Percentiles rank a stretch among this genome's conserved stretches.
Evolutionary conservation across 1,140 invertebrate species (phyloP).

Genomic region (Megathymus violae): DNA sequence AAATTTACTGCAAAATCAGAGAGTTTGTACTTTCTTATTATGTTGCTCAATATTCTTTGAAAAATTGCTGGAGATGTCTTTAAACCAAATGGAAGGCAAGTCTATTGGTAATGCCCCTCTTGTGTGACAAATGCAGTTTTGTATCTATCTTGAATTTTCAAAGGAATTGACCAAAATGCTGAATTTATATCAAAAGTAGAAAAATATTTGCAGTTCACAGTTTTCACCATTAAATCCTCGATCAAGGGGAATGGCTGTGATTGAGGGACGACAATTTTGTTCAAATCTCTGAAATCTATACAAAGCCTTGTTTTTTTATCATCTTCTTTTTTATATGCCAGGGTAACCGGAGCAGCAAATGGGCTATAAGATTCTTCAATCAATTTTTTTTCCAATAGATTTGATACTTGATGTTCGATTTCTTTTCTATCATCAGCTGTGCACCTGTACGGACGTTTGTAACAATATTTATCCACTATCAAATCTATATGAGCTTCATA

Average conservation of each 20-base stretch:
- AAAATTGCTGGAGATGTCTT: conserved; percentile 23
- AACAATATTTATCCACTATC: conserved; percentile 4
- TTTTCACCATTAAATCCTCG: conserved; percentile 23
- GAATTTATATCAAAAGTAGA: conserved; percentile 18
- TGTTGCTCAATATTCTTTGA: conserved; percentile 19
- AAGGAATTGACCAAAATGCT: conserved; percentile 26
- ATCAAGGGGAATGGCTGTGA: conserved; percentile 18
- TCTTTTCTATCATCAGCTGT: conserved; percentile 9
- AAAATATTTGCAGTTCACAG: conserved; percentile 13
- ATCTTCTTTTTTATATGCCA: conserved; percentile 17
- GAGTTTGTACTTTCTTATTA: conserved; percentile 20
- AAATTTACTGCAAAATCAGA: conserved; percentile 16
- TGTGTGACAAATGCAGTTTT: conserved; percentile 25
- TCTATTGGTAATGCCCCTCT: conserved; percentile 21
- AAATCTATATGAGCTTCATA: conserved; percentile 11
- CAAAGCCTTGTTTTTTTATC: conserved; percentile 9
- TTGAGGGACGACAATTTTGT: conserved; percentile 20
- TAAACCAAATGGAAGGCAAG: conserved; percentile 22
- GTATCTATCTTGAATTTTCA: conserved; percentile 7
- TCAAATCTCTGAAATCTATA: conserved; percentile 19
- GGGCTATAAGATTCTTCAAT: conserved; percentile 23
- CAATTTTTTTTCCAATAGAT: conserved; percentile 16
- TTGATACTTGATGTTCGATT: conserved; percentile 21
- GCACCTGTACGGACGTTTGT: conserved; percentile 4
- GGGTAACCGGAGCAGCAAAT: conserved; percentile 17